These are phyloP conservation scores for Phalacrocorax pelagicus DNA, from an alignment of 2,113 vertebrate genomes.

Conservation along the genomic window DNA sequence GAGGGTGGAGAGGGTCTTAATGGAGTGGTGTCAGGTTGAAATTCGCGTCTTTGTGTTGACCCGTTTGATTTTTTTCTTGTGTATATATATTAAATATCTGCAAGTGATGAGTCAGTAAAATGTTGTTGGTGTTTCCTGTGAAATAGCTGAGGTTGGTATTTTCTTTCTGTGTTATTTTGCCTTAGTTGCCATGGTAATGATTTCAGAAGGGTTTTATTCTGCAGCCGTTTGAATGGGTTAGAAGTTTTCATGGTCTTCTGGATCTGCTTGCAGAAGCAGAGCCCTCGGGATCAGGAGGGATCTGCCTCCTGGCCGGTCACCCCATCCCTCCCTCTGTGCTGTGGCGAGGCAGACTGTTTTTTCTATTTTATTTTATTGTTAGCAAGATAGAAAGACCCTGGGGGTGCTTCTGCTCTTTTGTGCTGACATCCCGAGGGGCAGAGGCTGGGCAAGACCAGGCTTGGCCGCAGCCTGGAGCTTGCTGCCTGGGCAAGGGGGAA, in stretches of 20 bases:
- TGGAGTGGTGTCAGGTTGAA: background rate
- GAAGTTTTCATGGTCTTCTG: constrained; percentile 33
- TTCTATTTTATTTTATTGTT: background rate
- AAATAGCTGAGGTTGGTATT: constrained; percentile 62
- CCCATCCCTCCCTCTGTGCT: background rate
- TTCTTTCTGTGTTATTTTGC: constrained; percentile 59
- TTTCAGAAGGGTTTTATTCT: constrained; percentile 48
- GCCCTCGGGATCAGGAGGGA: background rate
- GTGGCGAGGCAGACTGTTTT: background rate
- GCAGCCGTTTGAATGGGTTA: constrained; percentile 18
- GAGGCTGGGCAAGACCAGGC: background rate
- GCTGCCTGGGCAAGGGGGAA: background rate
- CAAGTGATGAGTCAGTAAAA: constrained; percentile 71
- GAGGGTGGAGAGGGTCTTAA: background rate
- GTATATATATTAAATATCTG: constrained; percentile 41
- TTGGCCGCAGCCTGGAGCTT: background rate
- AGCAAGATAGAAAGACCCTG: background rate
- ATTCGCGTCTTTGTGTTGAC: background rate
- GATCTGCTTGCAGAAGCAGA: background rate
- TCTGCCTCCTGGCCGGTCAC: background rate
- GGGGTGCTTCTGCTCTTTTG: background rate
- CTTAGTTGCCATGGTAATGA: constrained; percentile 66
- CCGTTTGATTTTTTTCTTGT: background rate
- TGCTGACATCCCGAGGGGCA: background rate
- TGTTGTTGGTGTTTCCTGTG: constrained; percentile 58